Evolutionary conservation across 2,113 vertebrate genomes (phyloP).

Genomic region (Climacteris rufus): DNA sequence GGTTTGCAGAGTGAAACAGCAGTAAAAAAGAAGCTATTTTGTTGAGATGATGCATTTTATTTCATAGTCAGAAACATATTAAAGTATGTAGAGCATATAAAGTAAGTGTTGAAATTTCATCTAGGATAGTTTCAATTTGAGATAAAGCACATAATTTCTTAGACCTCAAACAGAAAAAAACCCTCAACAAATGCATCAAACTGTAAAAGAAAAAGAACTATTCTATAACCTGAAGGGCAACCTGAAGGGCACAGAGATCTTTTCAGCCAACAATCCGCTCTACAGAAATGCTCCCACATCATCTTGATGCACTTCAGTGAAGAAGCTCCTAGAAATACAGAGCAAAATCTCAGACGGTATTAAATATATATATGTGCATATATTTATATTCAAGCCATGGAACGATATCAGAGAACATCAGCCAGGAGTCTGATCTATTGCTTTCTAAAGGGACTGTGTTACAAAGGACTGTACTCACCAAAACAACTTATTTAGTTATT

Average conservation of each 20-base stretch:
- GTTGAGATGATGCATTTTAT: slow-evolving; percentile 28
- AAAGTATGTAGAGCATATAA: slow-evolving; percentile 26
- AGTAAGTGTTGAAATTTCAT: slow-evolving; percentile 26
- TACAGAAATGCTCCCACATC: background rate
- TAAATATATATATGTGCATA: background rate
- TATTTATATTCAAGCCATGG: background rate
- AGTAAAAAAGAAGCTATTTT: slow-evolving; percentile 29
- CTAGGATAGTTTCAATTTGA: slow-evolving; percentile 7
- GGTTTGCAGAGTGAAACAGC: slow-evolving; percentile 14
- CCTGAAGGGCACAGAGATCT: background rate
- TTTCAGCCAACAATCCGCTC: background rate
- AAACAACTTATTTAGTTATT: background rate
- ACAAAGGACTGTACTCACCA: background rate
- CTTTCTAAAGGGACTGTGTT: background rate
- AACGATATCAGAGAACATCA: background rate
- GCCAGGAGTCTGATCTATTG: background rate
- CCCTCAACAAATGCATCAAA: background rate
- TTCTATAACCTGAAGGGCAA: background rate
- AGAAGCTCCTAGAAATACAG: background rate
- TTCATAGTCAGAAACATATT: slow-evolving; percentile 19
- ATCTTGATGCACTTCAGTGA: background rate
- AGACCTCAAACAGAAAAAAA: background rate
- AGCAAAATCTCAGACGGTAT: background rate
- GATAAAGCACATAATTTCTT: slow-evolving; percentile 11
- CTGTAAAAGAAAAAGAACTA: background rate